Conservation (phyloP, 2,797 vertebrate species). For the Spea hammondii region DNA sequence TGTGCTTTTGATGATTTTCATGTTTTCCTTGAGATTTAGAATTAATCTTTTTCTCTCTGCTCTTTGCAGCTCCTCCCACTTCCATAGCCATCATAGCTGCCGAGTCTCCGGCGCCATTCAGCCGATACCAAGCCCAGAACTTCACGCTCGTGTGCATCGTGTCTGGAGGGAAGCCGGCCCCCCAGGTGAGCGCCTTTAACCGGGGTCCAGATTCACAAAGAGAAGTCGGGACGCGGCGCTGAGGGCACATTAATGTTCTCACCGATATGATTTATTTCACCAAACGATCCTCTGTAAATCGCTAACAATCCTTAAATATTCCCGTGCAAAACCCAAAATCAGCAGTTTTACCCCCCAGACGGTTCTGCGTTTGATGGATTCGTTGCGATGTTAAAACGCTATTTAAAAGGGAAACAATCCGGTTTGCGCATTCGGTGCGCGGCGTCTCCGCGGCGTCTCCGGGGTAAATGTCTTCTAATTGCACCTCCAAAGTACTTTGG, state of each 20-base stretch:
- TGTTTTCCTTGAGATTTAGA: no score
- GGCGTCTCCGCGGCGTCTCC: conserved; percentile 6
- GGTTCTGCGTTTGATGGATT: no score
- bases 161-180: conserved; percentile 86
- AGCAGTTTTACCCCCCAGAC: no score
- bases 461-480: conserved; percentile 17
- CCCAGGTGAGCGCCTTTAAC: conserved; percentile 74
- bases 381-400: no score
- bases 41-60: not conserved
- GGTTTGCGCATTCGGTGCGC: not conserved
- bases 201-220: not conserved
- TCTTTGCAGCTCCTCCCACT: conserved; percentile 78
- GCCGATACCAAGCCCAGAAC: conserved; percentile 90
- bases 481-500: conserved; percentile 8
- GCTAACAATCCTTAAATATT: no score
- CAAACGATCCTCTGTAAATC: no score
- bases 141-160: conserved; percentile 91
- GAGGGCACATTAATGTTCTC: no score
- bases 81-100: conserved; percentile 87
- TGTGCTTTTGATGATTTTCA: no score
- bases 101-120: conserved; percentile 81
- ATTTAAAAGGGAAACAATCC: no score
- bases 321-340: no score
- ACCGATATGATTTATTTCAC: no score
- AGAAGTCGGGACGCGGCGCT: no score